Evolutionary conservation across 2,797 vertebrate genomes (phyloP).

Genomic region (Emys orbicularis): DNA sequence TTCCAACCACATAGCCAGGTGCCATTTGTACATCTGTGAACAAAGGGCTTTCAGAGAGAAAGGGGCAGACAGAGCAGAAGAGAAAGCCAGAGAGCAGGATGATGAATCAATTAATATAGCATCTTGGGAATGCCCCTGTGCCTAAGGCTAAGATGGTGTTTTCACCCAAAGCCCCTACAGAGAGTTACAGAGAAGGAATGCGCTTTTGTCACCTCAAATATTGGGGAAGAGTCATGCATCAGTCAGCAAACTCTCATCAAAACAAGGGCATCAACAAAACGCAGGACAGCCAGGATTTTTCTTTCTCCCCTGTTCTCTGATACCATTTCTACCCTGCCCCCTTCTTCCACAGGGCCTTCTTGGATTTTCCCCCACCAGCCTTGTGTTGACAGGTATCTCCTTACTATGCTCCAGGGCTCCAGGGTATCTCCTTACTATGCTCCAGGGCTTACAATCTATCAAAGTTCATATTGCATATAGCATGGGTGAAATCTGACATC

Average conservation of each 20-base stretch:
- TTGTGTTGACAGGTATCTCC: background rate
- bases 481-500: background rate
- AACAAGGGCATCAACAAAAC: background rate
- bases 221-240: background rate
- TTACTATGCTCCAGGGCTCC: background rate
- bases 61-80: background rate
- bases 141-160: background rate
- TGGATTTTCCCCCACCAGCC: background rate
- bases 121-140: background rate
- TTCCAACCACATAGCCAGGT: background rate
- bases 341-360: background rate
- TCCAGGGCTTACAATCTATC: background rate
- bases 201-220: background rate
- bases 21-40: background rate
- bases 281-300: background rate
- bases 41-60: background rate
- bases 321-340: background rate
- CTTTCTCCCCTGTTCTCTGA: background rate
- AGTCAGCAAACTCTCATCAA: background rate
- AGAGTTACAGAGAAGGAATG: background rate
- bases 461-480: background rate
- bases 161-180: background rate
- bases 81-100: background rate
- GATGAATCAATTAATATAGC: background rate
- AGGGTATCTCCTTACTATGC: background rate